These are phyloP conservation scores for Harpegnathos saltator DNA, from an alignment of 1,140 invertebrate species.

Conservation along the genomic window DNA sequence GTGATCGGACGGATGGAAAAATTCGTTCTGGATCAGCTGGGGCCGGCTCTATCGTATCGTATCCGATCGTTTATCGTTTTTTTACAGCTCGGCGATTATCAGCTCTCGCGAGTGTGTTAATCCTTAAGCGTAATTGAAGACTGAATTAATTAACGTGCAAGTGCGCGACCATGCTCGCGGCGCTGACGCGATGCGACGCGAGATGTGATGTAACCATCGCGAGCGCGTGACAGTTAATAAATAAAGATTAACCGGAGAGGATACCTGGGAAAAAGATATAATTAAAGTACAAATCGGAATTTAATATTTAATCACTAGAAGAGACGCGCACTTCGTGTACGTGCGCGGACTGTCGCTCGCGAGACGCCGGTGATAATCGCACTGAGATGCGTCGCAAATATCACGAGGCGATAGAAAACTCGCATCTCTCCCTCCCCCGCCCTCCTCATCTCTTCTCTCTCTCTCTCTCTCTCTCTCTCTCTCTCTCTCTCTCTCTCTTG, in stretches of 20 bases:
- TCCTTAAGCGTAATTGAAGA: slow-evolving; percentile 13
- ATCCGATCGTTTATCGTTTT: slow-evolving; percentile 28
- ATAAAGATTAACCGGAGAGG: not conserved
- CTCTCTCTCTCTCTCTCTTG: too few relatives aligned
- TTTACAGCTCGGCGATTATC: slow-evolving; percentile 6
- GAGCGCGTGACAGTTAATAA: slow-evolving; percentile 1
- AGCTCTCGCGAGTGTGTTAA: slow-evolving; percentile 14
- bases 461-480: too few relatives aligned
- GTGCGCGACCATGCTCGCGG: slow-evolving; percentile 4
- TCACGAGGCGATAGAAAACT: not conserved
- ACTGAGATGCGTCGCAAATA: not conserved
- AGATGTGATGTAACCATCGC: slow-evolving; percentile 9
- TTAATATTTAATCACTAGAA: not conserved
- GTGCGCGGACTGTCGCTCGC: not conserved
- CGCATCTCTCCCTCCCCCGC: too few relatives aligned
- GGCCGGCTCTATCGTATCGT: not conserved
- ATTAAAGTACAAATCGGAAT: slow-evolving; percentile 25
- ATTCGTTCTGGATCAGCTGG: slow-evolving; percentile 45
- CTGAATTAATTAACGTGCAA: slow-evolving; percentile 39
- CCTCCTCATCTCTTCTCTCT: too few relatives aligned
- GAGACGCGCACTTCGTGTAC: not conserved
- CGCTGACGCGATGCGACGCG: slow-evolving; percentile 22
- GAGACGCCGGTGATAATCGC: not conserved
- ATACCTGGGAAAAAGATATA: not conserved
- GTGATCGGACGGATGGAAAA: slow-evolving; percentile 46